Percentiles rank a stretch among this genome's conserved stretches.
Conservation (phyloP, 2,888 invertebrate species). For the Lycaena phlaeas region DNA sequence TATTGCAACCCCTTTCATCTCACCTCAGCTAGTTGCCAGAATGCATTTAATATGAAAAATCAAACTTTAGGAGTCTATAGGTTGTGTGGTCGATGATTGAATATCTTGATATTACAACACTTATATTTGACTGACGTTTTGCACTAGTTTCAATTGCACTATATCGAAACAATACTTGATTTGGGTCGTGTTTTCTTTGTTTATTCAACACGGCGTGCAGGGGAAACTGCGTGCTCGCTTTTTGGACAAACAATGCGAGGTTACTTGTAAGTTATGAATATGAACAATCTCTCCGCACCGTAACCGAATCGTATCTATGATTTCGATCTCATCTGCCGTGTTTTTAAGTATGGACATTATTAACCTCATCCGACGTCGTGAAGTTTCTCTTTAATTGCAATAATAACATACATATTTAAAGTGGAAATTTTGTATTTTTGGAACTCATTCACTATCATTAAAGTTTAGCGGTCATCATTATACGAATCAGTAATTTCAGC, state of each 20-base stretch:
- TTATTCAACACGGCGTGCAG: conserved; percentile 39
- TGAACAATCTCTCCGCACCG: conserved; percentile 5
- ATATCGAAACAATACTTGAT: conserved; percentile 47
- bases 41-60: too few relatives aligned
- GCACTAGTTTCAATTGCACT: conserved; percentile 58
- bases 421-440: too few relatives aligned
- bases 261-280: background rate
- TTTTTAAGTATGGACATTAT: background rate
- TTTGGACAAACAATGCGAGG: conserved; percentile 4
- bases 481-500: too few relatives aligned
- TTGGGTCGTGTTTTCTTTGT: conserved; percentile 49
- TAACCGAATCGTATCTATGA: background rate
- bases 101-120: background rate
- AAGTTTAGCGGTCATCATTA: too few relatives aligned
- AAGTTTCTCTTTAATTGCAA: conserved; percentile 6
- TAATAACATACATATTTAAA: background rate
- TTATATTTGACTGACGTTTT: background rate
- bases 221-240: conserved; percentile 26
- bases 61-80: too few relatives aligned
- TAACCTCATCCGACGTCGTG: background rate
- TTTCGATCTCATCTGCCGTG: background rate
- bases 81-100: too few relatives aligned
- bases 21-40: too few relatives aligned
- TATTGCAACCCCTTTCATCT: too few relatives aligned
- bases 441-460: background rate